These are phyloP conservation scores for Coboldia fuscipes DNA, from an alignment of 1,140 invertebrate species.

Conservation along the genomic window DNA sequence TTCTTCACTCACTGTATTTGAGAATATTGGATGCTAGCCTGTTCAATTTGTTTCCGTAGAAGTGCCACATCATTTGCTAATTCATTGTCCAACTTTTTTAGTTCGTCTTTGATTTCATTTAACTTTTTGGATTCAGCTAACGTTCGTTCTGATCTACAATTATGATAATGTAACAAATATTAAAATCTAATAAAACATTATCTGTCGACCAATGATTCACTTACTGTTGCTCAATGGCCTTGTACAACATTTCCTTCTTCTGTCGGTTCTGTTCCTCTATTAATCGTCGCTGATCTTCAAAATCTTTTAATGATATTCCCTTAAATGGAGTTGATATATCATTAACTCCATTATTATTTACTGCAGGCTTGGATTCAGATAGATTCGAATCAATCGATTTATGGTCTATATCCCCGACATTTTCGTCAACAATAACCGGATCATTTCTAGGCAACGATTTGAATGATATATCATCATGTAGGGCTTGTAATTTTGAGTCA, in stretches of 20 bases:
- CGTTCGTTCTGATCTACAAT: slow-evolving; percentile 41
- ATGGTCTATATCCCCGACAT: too few relatives aligned
- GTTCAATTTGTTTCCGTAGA: slow-evolving; percentile 53
- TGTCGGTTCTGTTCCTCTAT: slow-evolving; percentile 59
- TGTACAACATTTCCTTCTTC: slow-evolving; percentile 42
- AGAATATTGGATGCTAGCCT: slow-evolving; percentile 42
- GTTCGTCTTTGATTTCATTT: slow-evolving; percentile 44
- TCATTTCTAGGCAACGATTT: slow-evolving; percentile 2
- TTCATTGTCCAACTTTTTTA: slow-evolving; percentile 45
- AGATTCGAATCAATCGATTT: too few relatives aligned
- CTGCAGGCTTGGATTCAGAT: background rate
- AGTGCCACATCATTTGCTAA: slow-evolving; percentile 48
- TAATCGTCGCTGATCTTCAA: slow-evolving; percentile 43
- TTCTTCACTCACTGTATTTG: slow-evolving; percentile 31
- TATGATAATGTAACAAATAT: slow-evolving; percentile 1
- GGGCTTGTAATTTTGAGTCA: background rate
- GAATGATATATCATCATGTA: background rate
- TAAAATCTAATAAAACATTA: too few relatives aligned
- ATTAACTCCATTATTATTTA: background rate
- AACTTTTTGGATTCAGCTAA: slow-evolving; percentile 43
- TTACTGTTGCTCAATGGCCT: slow-evolving; percentile 48
- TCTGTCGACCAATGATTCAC: too few relatives aligned
- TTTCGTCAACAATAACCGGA: slow-evolving; percentile 2
- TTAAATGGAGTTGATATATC: background rate
- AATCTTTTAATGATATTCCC: slow-evolving; percentile 29